A percentile compares a stretch with the other conserved stretches of the same genome.
Conservation (phyloP, 2,888 invertebrate species). For the Hofmannophila pseudospretella region DNA sequence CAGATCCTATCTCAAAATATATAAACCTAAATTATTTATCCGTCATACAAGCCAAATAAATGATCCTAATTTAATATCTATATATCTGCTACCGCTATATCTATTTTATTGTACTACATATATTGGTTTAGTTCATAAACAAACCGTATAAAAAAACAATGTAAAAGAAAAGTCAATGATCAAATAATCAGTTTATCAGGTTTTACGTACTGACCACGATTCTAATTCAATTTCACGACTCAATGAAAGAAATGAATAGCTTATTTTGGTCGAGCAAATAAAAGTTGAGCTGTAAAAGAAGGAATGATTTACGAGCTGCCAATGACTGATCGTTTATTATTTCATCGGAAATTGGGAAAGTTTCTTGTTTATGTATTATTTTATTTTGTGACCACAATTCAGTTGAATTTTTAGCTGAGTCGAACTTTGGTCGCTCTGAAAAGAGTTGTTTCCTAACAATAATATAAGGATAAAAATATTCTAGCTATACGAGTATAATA, state of each 20-base stretch:
- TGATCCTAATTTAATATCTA: too few relatives aligned
- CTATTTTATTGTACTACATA: too few relatives aligned
- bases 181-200: neutral
- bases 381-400: slow-evolving; percentile 17
- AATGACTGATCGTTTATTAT: slow-evolving; percentile 33
- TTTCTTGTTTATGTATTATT: slow-evolving; percentile 23
- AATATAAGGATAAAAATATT: too few relatives aligned
- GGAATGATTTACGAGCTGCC: slow-evolving; percentile 34
- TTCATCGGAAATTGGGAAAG: slow-evolving; percentile 25
- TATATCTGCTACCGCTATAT: too few relatives aligned
- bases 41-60: too few relatives aligned
- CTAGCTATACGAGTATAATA: too few relatives aligned
- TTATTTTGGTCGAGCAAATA: slow-evolving; percentile 32
- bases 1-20: too few relatives aligned
- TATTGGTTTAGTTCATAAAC: too few relatives aligned
- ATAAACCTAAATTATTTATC: too few relatives aligned
- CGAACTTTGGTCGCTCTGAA: slow-evolving; percentile 12
- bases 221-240: slow-evolving; percentile 20
- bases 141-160: too few relatives aligned
- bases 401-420: slow-evolving; percentile 15
- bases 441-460: slow-evolving; percentile 1
- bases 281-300: slow-evolving; percentile 29
- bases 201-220: slow-evolving; percentile 2
- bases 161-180: too few relatives aligned
- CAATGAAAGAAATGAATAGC: slow-evolving; percentile 23